Conservation (phyloP, 2,888 invertebrate genomes). For the Drosophila gaucha region DNA sequence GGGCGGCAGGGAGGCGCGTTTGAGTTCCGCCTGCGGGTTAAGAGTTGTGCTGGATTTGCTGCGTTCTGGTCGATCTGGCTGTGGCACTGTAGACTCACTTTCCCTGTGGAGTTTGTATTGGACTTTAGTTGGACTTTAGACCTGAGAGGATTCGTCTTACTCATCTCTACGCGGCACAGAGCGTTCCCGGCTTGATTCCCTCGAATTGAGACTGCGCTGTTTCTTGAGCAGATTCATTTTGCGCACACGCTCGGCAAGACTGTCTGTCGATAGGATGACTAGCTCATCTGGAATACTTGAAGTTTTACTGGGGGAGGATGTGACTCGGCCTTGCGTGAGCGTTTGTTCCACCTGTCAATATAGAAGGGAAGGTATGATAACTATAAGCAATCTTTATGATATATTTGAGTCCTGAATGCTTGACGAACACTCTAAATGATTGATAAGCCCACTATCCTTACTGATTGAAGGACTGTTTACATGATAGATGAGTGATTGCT, state of each 20-base stretch:
- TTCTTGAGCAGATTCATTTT: constrained; percentile 87
- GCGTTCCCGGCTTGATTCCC: constrained; percentile 83
- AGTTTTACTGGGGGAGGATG: constrained; percentile 86
- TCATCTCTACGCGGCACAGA: constrained; percentile 83
- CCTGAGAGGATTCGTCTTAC: constrained; percentile 55
- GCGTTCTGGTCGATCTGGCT: constrained; percentile 82
- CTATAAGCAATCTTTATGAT: no score
- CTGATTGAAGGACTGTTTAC: no score
- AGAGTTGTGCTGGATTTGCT: constrained; percentile 66
- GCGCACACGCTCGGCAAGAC: constrained; percentile 89
- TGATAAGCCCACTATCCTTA: no score
- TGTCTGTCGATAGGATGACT: constrained; percentile 89
- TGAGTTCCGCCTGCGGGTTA: constrained; percentile 64
- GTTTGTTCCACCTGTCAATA: constrained; percentile 83
- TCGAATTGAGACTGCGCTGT: constrained; percentile 82
- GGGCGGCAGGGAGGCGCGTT: constrained; percentile 74
- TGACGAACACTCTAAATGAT: no score
- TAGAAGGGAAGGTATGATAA: background rate
- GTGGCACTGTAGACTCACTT: constrained; percentile 60
- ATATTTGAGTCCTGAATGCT: no score
- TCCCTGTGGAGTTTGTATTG: constrained; percentile 56
- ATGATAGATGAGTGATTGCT: no score
- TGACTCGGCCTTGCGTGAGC: constrained; percentile 86
- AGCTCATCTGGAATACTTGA: constrained; percentile 85
- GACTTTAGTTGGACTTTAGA: background rate